Percentiles rank a stretch among this genome's conserved stretches.
These are phyloP conservation scores for Gallinago undulata DNA, from an alignment of 2,113 vertebrate genomes.

Conservation along the genomic window DNA sequence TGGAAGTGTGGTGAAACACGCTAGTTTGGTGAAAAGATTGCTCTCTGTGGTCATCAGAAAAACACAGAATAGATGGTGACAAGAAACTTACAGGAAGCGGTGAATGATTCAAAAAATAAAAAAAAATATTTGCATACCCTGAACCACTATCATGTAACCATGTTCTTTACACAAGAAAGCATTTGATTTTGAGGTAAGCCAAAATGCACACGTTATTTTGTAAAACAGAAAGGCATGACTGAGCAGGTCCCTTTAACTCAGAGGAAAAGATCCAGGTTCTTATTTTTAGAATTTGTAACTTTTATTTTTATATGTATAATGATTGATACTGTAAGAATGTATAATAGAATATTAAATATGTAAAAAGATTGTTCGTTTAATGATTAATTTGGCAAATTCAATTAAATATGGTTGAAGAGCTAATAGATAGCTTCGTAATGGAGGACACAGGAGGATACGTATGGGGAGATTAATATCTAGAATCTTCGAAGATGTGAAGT, in stretches of 20 bases:
- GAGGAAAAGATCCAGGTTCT: background rate
- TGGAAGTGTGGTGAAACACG: background rate
- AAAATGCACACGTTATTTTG: background rate
- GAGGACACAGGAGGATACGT: background rate
- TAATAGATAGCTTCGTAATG: background rate
- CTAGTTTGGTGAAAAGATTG: background rate
- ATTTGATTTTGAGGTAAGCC: background rate
- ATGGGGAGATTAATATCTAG: background rate
- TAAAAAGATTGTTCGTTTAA: background rate
- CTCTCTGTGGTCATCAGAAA: background rate
- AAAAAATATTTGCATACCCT: background rate
- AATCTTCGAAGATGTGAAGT: background rate
- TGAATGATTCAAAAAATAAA: background rate
- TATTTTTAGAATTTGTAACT: background rate
- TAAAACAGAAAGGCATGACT: background rate
- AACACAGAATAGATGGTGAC: background rate
- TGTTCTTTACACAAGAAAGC: background rate
- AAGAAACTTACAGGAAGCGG: background rate
- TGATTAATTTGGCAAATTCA: conserved; percentile 27
- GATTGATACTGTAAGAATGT: background rate
- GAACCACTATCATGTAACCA: background rate
- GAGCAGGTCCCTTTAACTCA: background rate
- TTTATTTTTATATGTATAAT: background rate
- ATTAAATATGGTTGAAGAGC: background rate
- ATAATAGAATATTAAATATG: background rate